Evolutionary conservation across 2,797 vertebrate genomes (phyloP), one percentile per base, ranked within the genome.

Genomic region (Euthynnus affinis): DNA sequence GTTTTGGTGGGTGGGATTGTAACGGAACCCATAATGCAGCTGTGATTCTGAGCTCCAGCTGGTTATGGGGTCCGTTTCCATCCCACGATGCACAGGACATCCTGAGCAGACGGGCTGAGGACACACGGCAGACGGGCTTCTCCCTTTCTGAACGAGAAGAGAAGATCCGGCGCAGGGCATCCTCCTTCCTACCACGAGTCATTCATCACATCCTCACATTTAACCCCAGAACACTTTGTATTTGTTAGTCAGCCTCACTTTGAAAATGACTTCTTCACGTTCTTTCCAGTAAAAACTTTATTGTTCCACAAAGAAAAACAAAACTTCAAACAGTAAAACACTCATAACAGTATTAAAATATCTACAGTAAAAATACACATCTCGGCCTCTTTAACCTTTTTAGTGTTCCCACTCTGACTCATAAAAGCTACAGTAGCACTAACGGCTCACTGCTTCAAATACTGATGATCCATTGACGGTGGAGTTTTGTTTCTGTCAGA

Each of bases 1-100:
- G 3, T 71, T 71, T 78, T 81, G 78, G 96, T 94, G 92, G 90
- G 90, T 94, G 92, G 96, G 96, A 93, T 93, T 94, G 96, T 98
- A 99, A 99, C 98, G 98, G 98, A 99, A 99, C 98, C 98, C 98
- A 98, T 98, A 99, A 99, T 98, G 97, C 97, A 99, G 98, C 97
- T 99, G 98, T 97, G 92, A 94, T 93, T 82, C 89, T 78, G 89
- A 83, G 76, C 72, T 92, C 92, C 97, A 97, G 97, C 98, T 99
- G 97, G 95, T 91, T 96, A 96, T 96, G 96, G 96, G 94, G 96
- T 98, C 97, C 96, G 98, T 98, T 97, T 95, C 96, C 94, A 90
- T 96, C 94, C 96, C 95, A 93, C 67, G 68, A 66, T 44, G 83
- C 92, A 93, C 88, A 92, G 71, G 40, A 89, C 83, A 66, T 83